Evolutionary conservation across 2,113 vertebrate genomes (phyloP).

Genomic region (Albula glossodonta): DNA sequence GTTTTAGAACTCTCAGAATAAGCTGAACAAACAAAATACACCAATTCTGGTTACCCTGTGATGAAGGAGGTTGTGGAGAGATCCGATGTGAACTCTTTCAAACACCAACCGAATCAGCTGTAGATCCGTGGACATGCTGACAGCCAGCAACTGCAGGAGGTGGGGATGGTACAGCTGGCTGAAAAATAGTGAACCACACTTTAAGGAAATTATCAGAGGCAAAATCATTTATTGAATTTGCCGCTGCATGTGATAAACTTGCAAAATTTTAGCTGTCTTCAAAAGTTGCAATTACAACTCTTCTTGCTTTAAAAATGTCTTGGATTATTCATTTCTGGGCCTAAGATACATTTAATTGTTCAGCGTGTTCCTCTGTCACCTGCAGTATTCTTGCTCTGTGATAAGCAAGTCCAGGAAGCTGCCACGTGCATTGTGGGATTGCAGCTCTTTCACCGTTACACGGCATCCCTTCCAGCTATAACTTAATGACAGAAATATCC

Average conservation of each 20-base stretch:
- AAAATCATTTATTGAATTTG: not conserved
- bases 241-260: not conserved
- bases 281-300: not conserved
- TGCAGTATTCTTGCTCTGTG: slow-evolving; percentile 76
- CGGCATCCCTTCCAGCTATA: slow-evolving; percentile 76
- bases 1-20: no score
- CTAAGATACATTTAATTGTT: not conserved
- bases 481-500: slow-evolving; percentile 50
- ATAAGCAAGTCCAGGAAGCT: slow-evolving; percentile 72
- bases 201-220: not conserved
- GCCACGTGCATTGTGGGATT: slow-evolving; percentile 41
- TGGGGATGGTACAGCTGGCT: slow-evolving; percentile 66
- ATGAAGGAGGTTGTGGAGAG: slow-evolving; percentile 63
- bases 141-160: slow-evolving; percentile 68
- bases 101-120: slow-evolving; percentile 60
- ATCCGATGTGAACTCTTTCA: slow-evolving; percentile 64
- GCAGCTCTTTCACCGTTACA: slow-evolving; percentile 80
- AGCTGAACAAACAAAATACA: not conserved
- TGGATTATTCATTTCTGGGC: not conserved
- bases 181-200: slow-evolving; percentile 20
- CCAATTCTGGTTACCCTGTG: slow-evolving; percentile 34
- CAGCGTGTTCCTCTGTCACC: slow-evolving; percentile 55
- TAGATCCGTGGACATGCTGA: slow-evolving; percentile 55
- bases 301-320: not conserved
- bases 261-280: not conserved